Evolutionary conservation across 2,113 vertebrate genomes (phyloP).

Genomic region (Micromys minutus): DNA sequence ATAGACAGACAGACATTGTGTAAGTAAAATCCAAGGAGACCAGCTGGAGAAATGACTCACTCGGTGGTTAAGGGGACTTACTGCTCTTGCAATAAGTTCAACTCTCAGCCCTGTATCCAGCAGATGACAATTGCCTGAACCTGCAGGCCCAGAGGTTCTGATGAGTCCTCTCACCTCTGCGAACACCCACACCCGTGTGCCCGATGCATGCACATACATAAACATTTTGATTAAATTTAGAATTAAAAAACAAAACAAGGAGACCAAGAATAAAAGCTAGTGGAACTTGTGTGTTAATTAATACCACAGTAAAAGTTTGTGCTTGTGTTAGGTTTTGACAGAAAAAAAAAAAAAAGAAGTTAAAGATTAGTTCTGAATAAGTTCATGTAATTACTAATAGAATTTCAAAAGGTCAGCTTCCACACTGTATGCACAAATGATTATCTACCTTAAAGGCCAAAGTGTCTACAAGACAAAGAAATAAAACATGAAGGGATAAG

Average conservation of each 20-base stretch:
- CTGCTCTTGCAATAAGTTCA: background rate
- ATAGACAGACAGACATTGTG: background rate
- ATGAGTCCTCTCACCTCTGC: background rate
- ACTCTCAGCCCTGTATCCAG: background rate
- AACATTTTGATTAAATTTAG: background rate
- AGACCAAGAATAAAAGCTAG: background rate
- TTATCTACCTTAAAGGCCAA: background rate
- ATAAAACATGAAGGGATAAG: background rate
- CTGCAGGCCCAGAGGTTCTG: background rate
- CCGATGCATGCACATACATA: background rate
- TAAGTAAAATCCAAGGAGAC: background rate
- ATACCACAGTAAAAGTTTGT: background rate
- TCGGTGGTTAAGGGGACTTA: background rate
- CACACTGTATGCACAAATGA: background rate
- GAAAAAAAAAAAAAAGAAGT: slow-evolving; percentile 16
- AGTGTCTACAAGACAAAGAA: background rate
- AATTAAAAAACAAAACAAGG: background rate
- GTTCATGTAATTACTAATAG: background rate
- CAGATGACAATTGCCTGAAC: background rate
- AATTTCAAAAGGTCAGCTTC: slow-evolving; percentile 9
- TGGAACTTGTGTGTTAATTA: background rate
- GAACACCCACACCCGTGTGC: background rate
- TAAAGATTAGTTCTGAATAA: slow-evolving; percentile 28
- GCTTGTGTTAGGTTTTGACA: background rate
- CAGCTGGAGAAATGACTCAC: background rate